Evolutionary conservation across 2,113 vertebrate species (phyloP), one percentile per base, ranked within the genome.

Genomic region (Onychorhynchus coronatus): DNA sequence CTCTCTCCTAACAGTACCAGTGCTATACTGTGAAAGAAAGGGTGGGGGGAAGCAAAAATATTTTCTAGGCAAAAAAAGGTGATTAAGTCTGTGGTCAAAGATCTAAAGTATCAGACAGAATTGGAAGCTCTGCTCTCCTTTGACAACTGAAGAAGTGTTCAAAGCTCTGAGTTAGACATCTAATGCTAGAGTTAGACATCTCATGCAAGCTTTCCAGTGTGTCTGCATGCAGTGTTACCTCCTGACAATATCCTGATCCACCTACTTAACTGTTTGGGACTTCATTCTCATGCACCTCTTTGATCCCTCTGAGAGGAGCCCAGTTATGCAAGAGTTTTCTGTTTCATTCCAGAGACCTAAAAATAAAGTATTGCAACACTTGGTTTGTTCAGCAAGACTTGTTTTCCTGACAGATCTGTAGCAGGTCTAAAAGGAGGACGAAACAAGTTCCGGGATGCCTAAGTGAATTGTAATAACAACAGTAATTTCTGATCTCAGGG

Each of bases 331-430:
- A 92, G 44, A 79, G 81, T 72, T 89, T 77, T 94, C 61, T 9
- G 55, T 86, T 96, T 90, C 93, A 79, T 92, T 93, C 89, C 91
- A 92, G 58, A 17, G 52, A 87, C 74, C 96, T 97, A 97, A 95
- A 97, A 96, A 96, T 96, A 95, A 95, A 94, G 84, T 85, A 70
- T 97, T 97, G 94, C 96, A 95, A 96, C 87, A 96, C 87, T 96
- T 76, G 81, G 89, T 91, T 93, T 72, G 72, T 55, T 88, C 74
- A 74, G 66, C 59, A 81, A 77, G 61, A 88, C 74, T 73, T 72
- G 47, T 68, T 80, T 39, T 90, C 56, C 46, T 73, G 56, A 62
- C 53, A 83, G 58, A 80, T 18, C 55, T 75, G 71, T 52, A 94
- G 35, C 9, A 74, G 66, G 30, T 85, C 47, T 85, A 56, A 80